Evolutionary conservation across 2,888 invertebrate species (phyloP).

Genomic region (Omphaloscelis lunosa): DNA sequence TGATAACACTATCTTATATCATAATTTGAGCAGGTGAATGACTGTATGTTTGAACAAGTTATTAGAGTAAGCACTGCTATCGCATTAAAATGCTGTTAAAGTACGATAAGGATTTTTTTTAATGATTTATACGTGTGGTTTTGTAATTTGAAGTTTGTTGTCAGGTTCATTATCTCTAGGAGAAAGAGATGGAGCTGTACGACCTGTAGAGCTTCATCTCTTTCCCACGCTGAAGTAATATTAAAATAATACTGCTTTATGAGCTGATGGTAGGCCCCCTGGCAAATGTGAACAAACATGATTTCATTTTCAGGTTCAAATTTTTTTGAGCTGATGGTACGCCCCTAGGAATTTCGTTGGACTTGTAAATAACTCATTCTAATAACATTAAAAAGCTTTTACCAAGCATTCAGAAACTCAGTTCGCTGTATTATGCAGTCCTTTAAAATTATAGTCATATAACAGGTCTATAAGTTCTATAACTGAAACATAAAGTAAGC

Average conservation of each 20-base stretch:
- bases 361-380: not conserved
- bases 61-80: constrained; percentile 76
- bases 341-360: too few species aligned
- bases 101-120: constrained; percentile 55
- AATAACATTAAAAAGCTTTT: not conserved
- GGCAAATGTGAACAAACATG: too few species aligned
- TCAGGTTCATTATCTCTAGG: constrained; percentile 27
- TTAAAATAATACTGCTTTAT: too few species aligned
- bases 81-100: constrained; percentile 76
- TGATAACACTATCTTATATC: constrained; percentile 77
- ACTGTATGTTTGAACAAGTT: constrained; percentile 79
- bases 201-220: too few species aligned
- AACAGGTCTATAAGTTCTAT: not conserved
- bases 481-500: constrained; percentile 22
- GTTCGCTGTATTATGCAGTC: not conserved
- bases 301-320: too few species aligned
- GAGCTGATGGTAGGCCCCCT: too few species aligned
- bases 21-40: constrained; percentile 83
- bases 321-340: too few species aligned
- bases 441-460: not conserved
- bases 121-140: constrained; percentile 48
- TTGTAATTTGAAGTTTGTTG: constrained; percentile 29
- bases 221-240: too few species aligned
- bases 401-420: not conserved
- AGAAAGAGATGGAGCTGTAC: too few species aligned